Evolutionary conservation across 2,797 vertebrate species (phyloP).

Genomic region (Sardinella longiceps): DNA sequence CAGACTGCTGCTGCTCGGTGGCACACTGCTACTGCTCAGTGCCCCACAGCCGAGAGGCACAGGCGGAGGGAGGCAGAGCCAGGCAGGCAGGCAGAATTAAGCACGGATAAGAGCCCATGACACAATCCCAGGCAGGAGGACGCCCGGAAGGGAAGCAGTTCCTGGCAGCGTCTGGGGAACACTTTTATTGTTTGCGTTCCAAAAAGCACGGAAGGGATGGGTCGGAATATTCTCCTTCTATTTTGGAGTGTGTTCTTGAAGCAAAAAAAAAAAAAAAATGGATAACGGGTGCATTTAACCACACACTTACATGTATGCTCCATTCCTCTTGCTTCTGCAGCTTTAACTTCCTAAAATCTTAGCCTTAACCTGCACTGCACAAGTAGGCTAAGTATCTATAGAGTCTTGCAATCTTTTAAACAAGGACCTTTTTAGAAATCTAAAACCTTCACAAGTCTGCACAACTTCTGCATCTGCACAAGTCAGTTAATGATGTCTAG

Average conservation of each 20-base stretch:
- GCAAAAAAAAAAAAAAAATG: no score
- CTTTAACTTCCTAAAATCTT: background rate
- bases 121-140: background rate
- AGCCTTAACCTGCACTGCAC: background rate
- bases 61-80: background rate
- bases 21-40: background rate
- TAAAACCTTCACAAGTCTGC: no score
- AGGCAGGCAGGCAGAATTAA: constrained; percentile 23
- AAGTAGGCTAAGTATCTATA: no score
- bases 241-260: background rate
- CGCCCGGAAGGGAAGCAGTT: background rate
- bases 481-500: no score
- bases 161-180: constrained; percentile 17
- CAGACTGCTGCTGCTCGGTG: constrained; percentile 12
- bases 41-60: background rate
- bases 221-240: background rate
- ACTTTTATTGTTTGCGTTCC: background rate
- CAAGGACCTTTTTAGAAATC: no score
- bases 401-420: no score
- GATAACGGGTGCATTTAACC: background rate
- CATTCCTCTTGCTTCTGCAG: background rate
- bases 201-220: constrained; percentile 21
- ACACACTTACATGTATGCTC: no score
- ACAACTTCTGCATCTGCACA: no score
- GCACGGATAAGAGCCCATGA: constrained; percentile 7